Evolutionary conservation across 2,888 invertebrate genomes (phyloP), one percentile per base, ranked within the genome.

Genomic region (Acronicta aceris): DNA sequence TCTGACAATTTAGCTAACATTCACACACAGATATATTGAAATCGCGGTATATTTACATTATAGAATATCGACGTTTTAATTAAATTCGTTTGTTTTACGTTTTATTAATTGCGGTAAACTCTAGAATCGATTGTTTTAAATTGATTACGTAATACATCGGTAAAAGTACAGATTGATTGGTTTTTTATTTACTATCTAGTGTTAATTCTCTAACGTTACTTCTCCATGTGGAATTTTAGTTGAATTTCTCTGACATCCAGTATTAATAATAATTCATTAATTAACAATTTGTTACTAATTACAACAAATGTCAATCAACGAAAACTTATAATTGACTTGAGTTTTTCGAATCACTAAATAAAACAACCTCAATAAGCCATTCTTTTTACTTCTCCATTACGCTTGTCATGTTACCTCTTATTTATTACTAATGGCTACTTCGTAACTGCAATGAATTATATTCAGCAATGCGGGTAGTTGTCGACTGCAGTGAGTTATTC

Each of bases 381-480:
- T 10, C 30, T 58, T 42, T 30, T 51, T 51, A 45, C 57, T 27
- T 13, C 15, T 47, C 6, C 50, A 16, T 36, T 46, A 42, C n/a
- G n/a, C n/a, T 38, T 45, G 8, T 21, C 43, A 71, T 58, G 65
- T 65, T 38, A 60, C 60, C 17, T 55, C 27, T 7, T 27, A 27
- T 27, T 27, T 59, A 52, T 69, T 55, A 57, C 40, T 27, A 13
- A 54, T 52, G 21, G 45, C 27, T 43, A 41, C 40, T 59, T 61
- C 40, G 33, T 33, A 33, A 70, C 58, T 61, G 64, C 52, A 41
- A 65, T 63, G 61, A 57, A 58, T 74, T 58, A 60, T 47, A 38
- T 59, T 42, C 61, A 59, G 46, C n/a, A 27, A 54, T 56, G 41
- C 15, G 27, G 40, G 40, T 57, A 62, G 47, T 56, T 56, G 42